A percentile compares a stretch with the other conserved stretches of the same genome.
phyloP scores from a whole-genome alignment of 2,888 invertebrate species.

The Dioctria linearis region DNA sequence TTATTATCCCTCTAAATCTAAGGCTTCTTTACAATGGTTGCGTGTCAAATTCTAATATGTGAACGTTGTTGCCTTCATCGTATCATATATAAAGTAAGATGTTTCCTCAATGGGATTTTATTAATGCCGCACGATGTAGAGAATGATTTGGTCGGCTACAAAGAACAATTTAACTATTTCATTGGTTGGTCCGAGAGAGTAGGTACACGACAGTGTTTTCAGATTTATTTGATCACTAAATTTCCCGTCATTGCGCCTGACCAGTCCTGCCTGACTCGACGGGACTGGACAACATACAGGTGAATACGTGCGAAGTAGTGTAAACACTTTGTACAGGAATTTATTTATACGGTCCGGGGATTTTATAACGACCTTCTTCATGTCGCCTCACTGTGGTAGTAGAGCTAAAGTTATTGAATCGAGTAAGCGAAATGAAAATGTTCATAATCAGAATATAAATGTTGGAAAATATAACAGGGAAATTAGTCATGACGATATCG shows the following conservation, averaged over 20 bases:
- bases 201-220: conserved; percentile 22
- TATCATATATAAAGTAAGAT: conserved; percentile 32
- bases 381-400: not conserved
- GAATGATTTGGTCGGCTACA: conserved; percentile 37
- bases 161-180: conserved; percentile 43
- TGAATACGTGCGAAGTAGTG: conserved; percentile 38
- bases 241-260: conserved; percentile 38
- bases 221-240: conserved; percentile 48
- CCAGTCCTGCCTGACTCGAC: not conserved
- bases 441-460: conserved; percentile 49
- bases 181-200: conserved; percentile 15
- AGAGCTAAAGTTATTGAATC: conserved; percentile 41
- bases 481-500: conserved; percentile 32
- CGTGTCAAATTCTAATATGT: conserved; percentile 35
- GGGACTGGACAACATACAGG: conserved; percentile 25
- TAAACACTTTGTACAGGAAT: conserved; percentile 42
- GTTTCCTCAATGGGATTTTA: conserved; percentile 37
- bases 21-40: not conserved
- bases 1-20: no score
- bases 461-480: conserved; percentile 42
- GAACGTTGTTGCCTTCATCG: conserved; percentile 5
- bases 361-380: conserved; percentile 33
- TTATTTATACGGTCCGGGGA: conserved; percentile 35
- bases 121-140: conserved; percentile 43
- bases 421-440: conserved; percentile 38